These are phyloP conservation scores for Neolamprologus caudopunctatus DNA, from an alignment of 2,113 vertebrate species.

Conservation along the genomic window DNA sequence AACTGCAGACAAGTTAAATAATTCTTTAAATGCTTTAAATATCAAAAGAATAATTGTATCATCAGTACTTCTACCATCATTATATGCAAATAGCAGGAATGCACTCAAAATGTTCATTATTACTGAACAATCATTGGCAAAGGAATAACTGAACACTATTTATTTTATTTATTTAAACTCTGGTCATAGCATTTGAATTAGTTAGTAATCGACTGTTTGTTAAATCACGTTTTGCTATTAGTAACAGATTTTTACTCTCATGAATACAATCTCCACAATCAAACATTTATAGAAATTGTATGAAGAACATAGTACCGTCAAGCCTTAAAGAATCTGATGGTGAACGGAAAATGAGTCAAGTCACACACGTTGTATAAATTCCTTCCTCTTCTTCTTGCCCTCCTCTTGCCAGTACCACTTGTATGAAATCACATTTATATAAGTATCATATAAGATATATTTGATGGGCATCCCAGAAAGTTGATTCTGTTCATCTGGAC, in stretches of 20 bases:
- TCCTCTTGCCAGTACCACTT: neutral
- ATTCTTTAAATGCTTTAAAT: neutral
- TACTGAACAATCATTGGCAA: rapidly evolving
- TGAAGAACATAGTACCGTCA: neutral
- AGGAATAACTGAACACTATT: neutral
- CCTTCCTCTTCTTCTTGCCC: neutral
- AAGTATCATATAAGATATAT: neutral
- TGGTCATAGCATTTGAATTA: neutral
- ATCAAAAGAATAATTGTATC: neutral
- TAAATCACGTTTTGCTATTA: neutral
- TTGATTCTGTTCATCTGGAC: neutral
- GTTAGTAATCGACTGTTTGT: neutral
- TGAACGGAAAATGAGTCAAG: neutral
- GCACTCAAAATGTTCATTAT: neutral
- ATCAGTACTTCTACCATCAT: neutral
- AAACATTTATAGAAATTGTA: neutral
- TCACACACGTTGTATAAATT: neutral
- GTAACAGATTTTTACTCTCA: neutral
- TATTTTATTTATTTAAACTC: neutral
- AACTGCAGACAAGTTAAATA: neutral
- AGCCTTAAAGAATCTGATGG: neutral
- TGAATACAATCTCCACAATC: neutral
- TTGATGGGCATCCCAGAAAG: neutral
- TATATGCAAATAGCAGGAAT: neutral
- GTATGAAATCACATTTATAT: neutral